Evolutionary conservation across 2,797 vertebrate species (phyloP), one percentile per base, ranked within the genome.

Genomic region (Tragelaphus eurycerus): DNA sequence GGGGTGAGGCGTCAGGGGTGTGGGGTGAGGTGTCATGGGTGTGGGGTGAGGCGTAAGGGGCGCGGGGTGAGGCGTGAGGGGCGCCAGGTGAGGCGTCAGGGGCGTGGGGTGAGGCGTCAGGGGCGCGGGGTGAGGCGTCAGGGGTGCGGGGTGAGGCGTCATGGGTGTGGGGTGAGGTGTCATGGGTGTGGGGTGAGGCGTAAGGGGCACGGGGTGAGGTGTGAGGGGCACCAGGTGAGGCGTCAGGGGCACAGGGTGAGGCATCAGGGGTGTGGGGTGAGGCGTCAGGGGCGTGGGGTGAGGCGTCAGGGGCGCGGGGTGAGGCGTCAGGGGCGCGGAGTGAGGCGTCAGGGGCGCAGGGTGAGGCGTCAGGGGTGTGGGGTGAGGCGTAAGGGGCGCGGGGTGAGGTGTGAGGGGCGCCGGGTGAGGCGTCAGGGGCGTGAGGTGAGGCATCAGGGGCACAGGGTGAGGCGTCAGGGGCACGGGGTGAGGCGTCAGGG

Each of bases 271-370:
- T 21, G 4, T 17, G 64, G 17, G 59, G 25, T 60, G 27, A n/a
- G 93, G 99, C 43, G 6, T 43, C 43, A 43, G 43, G 43, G 43
- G 43, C 43, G 6, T 6, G 6, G 43, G 43, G 43, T 43, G 43
- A 43, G 43, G 43, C 43, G 6, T 43, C 43, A 43, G 43, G 43
- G 43, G 43, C 43, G 43, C 6, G 43, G 6, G 43, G 43, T 43
- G 43, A 43, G 43, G 43, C 43, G 6, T 43, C 1, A 19, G 48
- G 59, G 27, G 54, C 23, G 43, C 0, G 50, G n/a, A 14, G 54
- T 52, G 50, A 52, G 15, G 50, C 50, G 4, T 52, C 50, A 52
- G 50, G 50, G 14, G 50, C n/a, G n/a, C n/a, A n/a, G 3, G 8
- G 16, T 17, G 7, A 67, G 8, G 31, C 10, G 34, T 64, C 16